Base-by-base conservation (phyloP, 2,888 invertebrate genomes). In the Synergus itoensis region DNA sequence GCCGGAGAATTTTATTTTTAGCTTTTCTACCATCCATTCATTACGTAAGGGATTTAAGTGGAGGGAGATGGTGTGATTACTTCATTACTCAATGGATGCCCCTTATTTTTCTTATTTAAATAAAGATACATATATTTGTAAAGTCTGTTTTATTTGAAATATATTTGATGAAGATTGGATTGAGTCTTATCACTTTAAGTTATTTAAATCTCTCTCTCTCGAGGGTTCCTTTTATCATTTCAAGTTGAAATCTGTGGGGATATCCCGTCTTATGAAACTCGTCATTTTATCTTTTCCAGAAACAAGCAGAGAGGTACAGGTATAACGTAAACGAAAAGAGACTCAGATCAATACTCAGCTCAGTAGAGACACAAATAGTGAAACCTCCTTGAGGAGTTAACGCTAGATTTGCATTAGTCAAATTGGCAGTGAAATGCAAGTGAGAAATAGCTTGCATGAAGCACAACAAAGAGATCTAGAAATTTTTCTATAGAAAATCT, bases 241-340 rank as follows among this genome's bases (percentile, higher is more conserved):
- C 73, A 36, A 53, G 48, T 53, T 53, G n/a, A 73, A 73, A 73
- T 53, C 48, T 73, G 36, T 36, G 73, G 11, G 73, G 53, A 53
- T 73, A 48, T 36, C 36, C 5, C 53, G 48, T 48, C 73, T 73
- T 53, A 36, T 28, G 53, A 73, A 48, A 53, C 16, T 53, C 36
- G 73, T 73, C 53, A 73, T 73, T 53, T 73, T 53, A 73, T 73
- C 73, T 53, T 73, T 60, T 28, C n/a, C n/a, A n/a, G 16, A 53
- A 48, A 73, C 73, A 73, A 73, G 48, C 40, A 53, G 48, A 53
- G 73, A 73, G 41, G 11, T 53, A 36, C 48, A 73, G 73, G 73
- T 73, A 73, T 36, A 73, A 53, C 28, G 73, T 73, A 40, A 73
- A 73, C 53, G 48, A 73, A 73, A 73, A 73, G 69, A 69, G 73